Conservation (phyloP, 2,113 vertebrate genomes). For the Azemiops feae region DNA sequence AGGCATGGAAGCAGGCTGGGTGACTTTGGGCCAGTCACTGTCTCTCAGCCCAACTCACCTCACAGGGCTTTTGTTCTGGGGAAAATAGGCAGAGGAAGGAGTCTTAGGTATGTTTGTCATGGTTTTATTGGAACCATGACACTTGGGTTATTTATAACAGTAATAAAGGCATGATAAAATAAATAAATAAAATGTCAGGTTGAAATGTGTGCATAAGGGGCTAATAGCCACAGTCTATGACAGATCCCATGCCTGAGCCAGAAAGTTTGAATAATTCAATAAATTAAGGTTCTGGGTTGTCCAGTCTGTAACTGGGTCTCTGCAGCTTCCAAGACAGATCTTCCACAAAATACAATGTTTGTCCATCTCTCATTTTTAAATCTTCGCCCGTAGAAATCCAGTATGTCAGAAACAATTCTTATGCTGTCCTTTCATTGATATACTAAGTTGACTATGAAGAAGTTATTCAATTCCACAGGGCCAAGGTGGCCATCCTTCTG, state of each 20-base stretch:
- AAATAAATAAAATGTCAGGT: not conserved
- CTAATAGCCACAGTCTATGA: not conserved
- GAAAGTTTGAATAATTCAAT: not conserved
- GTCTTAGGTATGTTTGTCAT: not conserved
- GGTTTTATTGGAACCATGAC: no score
- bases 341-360: not conserved
- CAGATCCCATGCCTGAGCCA: not conserved
- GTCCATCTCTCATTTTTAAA: not conserved
- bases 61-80: not conserved
- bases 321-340: not conserved
- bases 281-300: no score
- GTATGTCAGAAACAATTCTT: not conserved
- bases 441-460: not conserved
- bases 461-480: not conserved
- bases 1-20: not conserved
- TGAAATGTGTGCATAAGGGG: not conserved
- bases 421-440: not conserved
- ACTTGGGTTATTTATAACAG: not conserved
- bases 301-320: not conserved
- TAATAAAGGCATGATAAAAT: not conserved
- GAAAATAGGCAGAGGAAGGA: not conserved
- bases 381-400: not conserved
- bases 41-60: not conserved
- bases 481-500: not conserved
- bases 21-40: not conserved